phyloP scores from a whole-genome alignment of 2,797 vertebrate genomes.

The Distichodus sexfasciatus region DNA sequence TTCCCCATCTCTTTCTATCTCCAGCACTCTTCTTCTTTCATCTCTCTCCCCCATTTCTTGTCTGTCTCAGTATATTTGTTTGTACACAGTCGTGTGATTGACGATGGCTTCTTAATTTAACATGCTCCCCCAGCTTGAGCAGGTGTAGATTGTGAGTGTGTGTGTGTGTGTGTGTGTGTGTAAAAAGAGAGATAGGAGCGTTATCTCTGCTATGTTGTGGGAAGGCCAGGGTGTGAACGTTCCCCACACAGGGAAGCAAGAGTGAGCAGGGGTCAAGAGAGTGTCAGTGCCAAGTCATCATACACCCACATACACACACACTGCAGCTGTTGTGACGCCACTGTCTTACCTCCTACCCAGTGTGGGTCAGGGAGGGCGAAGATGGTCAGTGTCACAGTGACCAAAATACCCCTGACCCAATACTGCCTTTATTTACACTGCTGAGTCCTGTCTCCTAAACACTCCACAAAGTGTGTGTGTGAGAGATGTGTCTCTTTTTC shows the following conservation, averaged over 20 bases:
- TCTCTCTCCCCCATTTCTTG: neutral
- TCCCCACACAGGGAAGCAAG: constrained; percentile 52
- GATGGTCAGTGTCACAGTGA: constrained; percentile 16
- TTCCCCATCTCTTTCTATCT: neutral
- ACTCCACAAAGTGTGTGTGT: too few relatives aligned
- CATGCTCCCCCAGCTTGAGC: constrained; percentile 13
- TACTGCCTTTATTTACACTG: neutral
- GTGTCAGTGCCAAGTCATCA: constrained; percentile 51
- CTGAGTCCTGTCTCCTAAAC: too few relatives aligned
- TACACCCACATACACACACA: too few relatives aligned
- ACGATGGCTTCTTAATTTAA: constrained; percentile 20
- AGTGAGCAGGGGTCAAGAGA: constrained; percentile 34
- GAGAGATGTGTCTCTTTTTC: too few relatives aligned
- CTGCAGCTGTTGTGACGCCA: constrained; percentile 43
- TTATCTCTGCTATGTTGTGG: constrained; percentile 54
- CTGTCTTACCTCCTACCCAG: constrained; percentile 34
- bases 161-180: constrained; percentile 13
- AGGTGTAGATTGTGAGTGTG: constrained; percentile 23
- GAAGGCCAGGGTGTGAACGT: constrained; percentile 47
- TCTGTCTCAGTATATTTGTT: constrained; percentile 10
- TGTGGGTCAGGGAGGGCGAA: constrained; percentile 23
- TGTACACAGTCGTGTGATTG: neutral
- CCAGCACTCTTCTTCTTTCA: neutral
- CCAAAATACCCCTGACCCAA: constrained; percentile 27
- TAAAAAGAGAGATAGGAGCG: constrained; percentile 37